These are phyloP conservation scores for Manacus vitellinus DNA, from an alignment of 2,113 vertebrate genomes.

Conservation along the genomic window DNA sequence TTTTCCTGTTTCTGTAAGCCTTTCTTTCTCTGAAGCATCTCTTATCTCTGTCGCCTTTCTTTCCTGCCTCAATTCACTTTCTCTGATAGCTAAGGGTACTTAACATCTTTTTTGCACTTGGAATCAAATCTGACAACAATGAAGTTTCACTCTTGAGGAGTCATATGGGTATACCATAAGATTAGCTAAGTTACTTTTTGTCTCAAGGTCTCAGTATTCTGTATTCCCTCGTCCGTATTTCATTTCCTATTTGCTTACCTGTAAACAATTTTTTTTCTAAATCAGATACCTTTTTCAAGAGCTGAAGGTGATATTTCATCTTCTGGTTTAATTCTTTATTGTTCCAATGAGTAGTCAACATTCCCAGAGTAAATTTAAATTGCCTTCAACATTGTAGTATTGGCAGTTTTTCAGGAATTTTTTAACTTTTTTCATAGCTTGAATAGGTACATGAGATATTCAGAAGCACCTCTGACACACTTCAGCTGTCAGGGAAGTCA, in stretches of 20 bases:
- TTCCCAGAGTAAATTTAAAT: neutral
- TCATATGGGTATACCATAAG: neutral
- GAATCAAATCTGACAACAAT: neutral
- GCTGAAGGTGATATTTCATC: neutral
- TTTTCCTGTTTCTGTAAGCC: neutral
- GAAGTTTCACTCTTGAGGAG: neutral
- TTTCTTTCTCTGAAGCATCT: neutral
- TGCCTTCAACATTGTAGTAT: neutral
- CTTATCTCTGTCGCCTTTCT: neutral
- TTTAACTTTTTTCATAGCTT: neutral
- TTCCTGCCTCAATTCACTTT: neutral
- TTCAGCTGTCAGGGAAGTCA: neutral
- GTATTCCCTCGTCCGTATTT: neutral
- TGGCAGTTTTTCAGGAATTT: neutral
- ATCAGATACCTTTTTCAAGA: neutral
- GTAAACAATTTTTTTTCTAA: neutral
- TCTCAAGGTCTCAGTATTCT: neutral
- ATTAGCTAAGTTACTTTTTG: neutral
- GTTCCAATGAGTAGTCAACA: neutral
- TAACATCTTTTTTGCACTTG: neutral
- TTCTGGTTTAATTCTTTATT: neutral
- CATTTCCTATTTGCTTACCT: neutral
- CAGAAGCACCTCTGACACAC: neutral
- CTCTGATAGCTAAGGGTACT: neutral
- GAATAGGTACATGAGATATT: neutral